phyloP scores from a whole-genome alignment of 2,113 vertebrate species.

The Takifugu flavidus region DNA sequence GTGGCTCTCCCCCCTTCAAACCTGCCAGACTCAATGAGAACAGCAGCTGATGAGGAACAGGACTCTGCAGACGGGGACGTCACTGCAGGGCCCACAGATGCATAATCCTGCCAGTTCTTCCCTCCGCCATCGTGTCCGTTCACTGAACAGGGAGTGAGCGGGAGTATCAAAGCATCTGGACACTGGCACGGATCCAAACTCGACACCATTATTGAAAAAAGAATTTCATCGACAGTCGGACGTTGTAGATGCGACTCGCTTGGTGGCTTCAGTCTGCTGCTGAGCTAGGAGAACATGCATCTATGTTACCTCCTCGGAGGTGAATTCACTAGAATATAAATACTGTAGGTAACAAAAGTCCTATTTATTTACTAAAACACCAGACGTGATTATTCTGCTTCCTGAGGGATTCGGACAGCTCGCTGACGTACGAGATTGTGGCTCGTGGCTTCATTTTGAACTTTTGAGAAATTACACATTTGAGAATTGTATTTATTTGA shows the following conservation, averaged over 20 bases:
- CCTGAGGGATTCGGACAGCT: neutral
- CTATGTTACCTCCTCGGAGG: no score
- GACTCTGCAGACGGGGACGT: neutral
- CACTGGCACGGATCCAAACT: no score
- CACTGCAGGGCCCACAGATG: constrained; percentile 7
- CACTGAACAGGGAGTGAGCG: no score
- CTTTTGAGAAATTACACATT: neutral
- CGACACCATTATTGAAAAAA: no score
- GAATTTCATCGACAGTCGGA: no score
- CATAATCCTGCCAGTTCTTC: neutral
- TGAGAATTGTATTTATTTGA: neutral
- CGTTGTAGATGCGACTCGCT: no score
- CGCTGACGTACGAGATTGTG: neutral
- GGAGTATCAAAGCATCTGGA: no score
- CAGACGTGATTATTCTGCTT: neutral
- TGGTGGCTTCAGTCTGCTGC: no score
- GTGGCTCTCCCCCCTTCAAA: neutral
- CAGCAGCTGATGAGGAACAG: constrained; percentile 13
- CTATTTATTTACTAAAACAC: neutral
- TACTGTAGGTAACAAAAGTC: neutral
- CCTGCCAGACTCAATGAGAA: neutral
- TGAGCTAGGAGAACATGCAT: no score
- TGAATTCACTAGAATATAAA: neutral
- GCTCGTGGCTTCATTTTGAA: neutral
- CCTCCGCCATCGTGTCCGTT: neutral